Conservation (phyloP, 53 echinoderm and acorn worm species). For the Actinopyga echinites region DNA sequence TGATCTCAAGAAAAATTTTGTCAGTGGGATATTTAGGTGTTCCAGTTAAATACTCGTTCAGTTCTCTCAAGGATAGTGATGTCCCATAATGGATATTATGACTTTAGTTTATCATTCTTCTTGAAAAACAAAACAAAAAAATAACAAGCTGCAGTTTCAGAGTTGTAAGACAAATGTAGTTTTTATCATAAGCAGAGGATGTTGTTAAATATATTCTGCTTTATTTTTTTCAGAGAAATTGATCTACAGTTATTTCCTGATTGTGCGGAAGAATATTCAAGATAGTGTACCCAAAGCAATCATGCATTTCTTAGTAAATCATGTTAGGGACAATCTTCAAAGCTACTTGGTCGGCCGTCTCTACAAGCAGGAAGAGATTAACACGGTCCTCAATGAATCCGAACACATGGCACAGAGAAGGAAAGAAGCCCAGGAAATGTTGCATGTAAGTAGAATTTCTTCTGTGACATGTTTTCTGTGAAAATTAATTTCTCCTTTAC, state of each 20-base stretch:
- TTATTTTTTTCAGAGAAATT: conserved; percentile 69
- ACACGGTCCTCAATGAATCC: conserved; percentile 83
- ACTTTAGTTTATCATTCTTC: too few relatives aligned
- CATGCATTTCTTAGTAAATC: conserved; percentile 98
- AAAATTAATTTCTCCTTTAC: too few relatives aligned
- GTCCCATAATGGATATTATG: too few relatives aligned
- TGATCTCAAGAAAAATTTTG: too few relatives aligned
- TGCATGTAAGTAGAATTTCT: conserved; percentile 60
- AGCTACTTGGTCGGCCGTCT: conserved; percentile 94
- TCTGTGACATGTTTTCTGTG: too few relatives aligned
- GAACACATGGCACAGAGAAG: conserved; percentile 96
- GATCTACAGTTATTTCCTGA: conserved; percentile 95
- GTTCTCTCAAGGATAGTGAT: too few relatives aligned
- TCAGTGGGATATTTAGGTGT: too few relatives aligned
- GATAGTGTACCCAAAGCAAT: conserved; percentile 98
- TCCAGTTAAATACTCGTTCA: too few relatives aligned
- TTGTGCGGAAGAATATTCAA: conserved; percentile 98
- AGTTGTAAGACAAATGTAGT: too few relatives aligned
- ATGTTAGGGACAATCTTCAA: conserved; percentile 89
- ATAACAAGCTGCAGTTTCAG: too few relatives aligned
- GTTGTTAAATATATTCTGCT: not conserved
- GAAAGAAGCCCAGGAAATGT: conserved; percentile 97
- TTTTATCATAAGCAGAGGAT: too few relatives aligned
- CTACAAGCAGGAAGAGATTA: conserved; percentile 91
- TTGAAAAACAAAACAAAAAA: too few relatives aligned